Percentiles rank a stretch among this genome's conserved stretches.
Conservation (phyloP, 1,140 invertebrate genomes). For the Penaeus indicus region DNA sequence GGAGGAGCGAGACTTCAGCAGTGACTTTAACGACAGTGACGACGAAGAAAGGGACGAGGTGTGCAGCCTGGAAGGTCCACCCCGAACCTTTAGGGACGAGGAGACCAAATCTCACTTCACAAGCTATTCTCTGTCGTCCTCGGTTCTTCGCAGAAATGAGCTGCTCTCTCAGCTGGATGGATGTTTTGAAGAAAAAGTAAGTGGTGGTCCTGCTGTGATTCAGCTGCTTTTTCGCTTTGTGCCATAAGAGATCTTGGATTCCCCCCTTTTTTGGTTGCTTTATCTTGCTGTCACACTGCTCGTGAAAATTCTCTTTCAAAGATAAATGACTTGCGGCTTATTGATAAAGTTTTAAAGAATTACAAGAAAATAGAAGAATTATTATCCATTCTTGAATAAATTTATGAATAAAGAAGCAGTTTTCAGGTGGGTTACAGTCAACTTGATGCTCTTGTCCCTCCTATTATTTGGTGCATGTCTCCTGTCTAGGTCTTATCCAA, state of each 20-base stretch:
- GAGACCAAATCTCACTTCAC: constrained; percentile 92
- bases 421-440: too few relatives aligned
- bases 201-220: neutral
- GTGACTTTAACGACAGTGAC: constrained; percentile 57
- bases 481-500: too few relatives aligned
- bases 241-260: neutral
- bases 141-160: constrained; percentile 88
- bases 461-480: too few relatives aligned
- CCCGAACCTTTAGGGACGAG: constrained; percentile 74
- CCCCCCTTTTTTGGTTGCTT: too few relatives aligned
- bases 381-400: too few relatives aligned
- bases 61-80: constrained; percentile 70
- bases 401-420: too few relatives aligned
- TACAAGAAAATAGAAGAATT: too few relatives aligned
- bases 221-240: neutral
- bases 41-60: constrained; percentile 66
- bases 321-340: too few relatives aligned
- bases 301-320: too few relatives aligned
- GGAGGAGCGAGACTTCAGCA: constrained; percentile 59
- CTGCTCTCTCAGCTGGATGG: constrained; percentile 88
- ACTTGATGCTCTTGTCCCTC: too few relatives aligned
- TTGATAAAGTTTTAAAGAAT: too few relatives aligned
- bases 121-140: constrained; percentile 94
- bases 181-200: constrained; percentile 81
- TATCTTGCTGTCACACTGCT: too few relatives aligned